A percentile compares a stretch with the other conserved stretches of the same genome.
Conservation (phyloP, 2,113 vertebrate genomes). For the Romanogobio albipinnatus region DNA sequence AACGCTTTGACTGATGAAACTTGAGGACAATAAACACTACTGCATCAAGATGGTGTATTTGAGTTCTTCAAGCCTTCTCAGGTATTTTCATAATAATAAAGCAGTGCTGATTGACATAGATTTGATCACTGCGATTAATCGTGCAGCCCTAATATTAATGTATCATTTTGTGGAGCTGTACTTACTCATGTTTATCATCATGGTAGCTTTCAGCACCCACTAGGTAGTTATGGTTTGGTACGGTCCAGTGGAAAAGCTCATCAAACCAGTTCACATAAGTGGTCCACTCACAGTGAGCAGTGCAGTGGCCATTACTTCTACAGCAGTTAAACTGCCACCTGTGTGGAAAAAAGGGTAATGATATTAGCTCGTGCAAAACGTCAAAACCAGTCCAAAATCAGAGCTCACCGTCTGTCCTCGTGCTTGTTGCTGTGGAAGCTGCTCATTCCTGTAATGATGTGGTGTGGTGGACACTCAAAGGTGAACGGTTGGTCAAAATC, state of each 20-base stretch:
- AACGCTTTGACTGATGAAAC: too few species aligned
- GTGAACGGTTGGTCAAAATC: conserved; percentile 6
- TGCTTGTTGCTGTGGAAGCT: neutral
- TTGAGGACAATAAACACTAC: too few species aligned
- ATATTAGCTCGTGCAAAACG: neutral
- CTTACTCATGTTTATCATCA: neutral
- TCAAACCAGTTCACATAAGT: conserved; percentile 27
- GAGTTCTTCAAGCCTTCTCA: too few species aligned
- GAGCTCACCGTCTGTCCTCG: conserved; percentile 5
- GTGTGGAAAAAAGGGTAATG: neutral
- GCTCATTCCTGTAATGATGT: conserved; percentile 2
- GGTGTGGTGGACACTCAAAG: conserved; percentile 9
- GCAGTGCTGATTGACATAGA: too few species aligned
- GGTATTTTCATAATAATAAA: too few species aligned
- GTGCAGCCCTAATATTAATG: too few species aligned
- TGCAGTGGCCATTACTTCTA: neutral
- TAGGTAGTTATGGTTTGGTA: neutral
- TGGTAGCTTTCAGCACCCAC: conserved; percentile 21
- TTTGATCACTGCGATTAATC: too few species aligned
- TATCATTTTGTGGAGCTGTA: too few species aligned
- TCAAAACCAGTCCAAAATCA: neutral
- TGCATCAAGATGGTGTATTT: too few species aligned
- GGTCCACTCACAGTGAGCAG: neutral
- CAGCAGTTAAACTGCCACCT: conserved; percentile 33
- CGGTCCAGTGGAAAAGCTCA: neutral